phyloP scores from a whole-genome alignment of 2,888 invertebrate species.

The Theretra japonica region DNA sequence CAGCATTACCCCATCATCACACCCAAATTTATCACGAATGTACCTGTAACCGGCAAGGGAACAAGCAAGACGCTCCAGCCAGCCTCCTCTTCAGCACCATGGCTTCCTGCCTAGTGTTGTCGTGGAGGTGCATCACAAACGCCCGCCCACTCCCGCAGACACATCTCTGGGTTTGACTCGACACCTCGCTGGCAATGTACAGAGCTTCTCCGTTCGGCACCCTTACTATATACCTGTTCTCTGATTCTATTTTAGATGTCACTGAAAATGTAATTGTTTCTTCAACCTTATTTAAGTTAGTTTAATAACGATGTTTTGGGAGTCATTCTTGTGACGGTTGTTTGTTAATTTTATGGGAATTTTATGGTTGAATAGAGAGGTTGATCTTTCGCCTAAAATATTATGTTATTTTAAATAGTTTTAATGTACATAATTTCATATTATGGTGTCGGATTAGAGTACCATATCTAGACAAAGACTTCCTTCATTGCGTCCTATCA shows the following conservation, averaged over 20 bases:
- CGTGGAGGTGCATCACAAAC: constrained; percentile 91
- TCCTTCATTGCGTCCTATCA: too few relatives aligned
- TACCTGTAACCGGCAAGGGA: constrained; percentile 90
- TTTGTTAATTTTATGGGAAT: too few relatives aligned
- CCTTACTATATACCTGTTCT: constrained; percentile 89
- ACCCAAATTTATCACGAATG: neutral
- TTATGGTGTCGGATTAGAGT: too few relatives aligned
- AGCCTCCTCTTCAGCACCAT: constrained; percentile 89
- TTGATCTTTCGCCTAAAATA: too few relatives aligned
- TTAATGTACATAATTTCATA: too few relatives aligned
- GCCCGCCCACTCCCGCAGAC: constrained; percentile 90
- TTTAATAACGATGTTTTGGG: too few relatives aligned
- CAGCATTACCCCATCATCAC: neutral
- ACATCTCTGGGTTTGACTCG: constrained; percentile 86
- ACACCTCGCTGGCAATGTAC: constrained; percentile 89
- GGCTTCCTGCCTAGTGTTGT: constrained; percentile 93
- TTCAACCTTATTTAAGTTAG: too few relatives aligned
- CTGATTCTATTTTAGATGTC: constrained; percentile 86
- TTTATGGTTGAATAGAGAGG: too few relatives aligned
- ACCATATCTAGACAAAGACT: too few relatives aligned
- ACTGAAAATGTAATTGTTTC: constrained; percentile 68
- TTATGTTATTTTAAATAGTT: too few relatives aligned
- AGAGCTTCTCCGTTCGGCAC: constrained; percentile 90
- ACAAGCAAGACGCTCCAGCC: constrained; percentile 88
- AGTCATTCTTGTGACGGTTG: too few relatives aligned